Percentiles rank a stretch among this genome's conserved stretches.
phyloP scores from a whole-genome alignment of 2,888 invertebrate species.

The Chymomyza caudatula region DNA sequence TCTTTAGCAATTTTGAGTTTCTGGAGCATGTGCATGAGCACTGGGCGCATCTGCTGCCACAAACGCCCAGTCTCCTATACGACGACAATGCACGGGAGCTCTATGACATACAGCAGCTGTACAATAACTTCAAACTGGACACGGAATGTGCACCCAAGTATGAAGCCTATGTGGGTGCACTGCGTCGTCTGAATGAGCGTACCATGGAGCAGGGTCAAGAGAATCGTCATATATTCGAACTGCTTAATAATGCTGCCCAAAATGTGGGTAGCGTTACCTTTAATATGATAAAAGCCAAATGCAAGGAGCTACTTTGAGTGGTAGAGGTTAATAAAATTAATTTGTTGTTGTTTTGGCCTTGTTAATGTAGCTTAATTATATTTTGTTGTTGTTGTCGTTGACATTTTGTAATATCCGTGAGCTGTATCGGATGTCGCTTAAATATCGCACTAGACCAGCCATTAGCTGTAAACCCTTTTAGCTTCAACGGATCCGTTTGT shows the following conservation, averaged over 20 bases:
- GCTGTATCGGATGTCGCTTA: slow-evolving; percentile 55
- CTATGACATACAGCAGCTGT: slow-evolving; percentile 57
- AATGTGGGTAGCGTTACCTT: slow-evolving; percentile 73
- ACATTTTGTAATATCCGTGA: slow-evolving; percentile 56
- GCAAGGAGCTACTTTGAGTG: slow-evolving; percentile 46
- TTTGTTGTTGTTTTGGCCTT: neutral
- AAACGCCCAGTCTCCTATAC: slow-evolving; percentile 38
- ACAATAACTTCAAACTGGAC: slow-evolving; percentile 62
- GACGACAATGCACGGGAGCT: slow-evolving; percentile 46
- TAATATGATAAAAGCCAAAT: slow-evolving; percentile 68
- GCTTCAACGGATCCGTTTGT: neutral
- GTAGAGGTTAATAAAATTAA: slow-evolving; percentile 3
- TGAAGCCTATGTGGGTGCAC: slow-evolving; percentile 52
- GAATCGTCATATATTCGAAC: slow-evolving; percentile 65
- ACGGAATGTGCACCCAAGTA: slow-evolving; percentile 67
- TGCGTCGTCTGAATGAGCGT: slow-evolving; percentile 50
- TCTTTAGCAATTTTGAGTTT: slow-evolving; percentile 74
- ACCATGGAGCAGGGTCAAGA: slow-evolving; percentile 48
- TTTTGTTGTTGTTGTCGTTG: slow-evolving; percentile 29
- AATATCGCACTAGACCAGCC: slow-evolving; percentile 40
- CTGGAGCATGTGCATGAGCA: slow-evolving; percentile 65
- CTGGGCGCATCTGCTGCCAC: slow-evolving; percentile 56
- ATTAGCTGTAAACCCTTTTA: neutral
- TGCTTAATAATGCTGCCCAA: slow-evolving; percentile 67
- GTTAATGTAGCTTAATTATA: slow-evolving; percentile 46